Percentiles rank a stretch among this genome's conserved stretches.
Conservation (phyloP, 2,888 invertebrate species). For the Antheraea yamamai region DNA sequence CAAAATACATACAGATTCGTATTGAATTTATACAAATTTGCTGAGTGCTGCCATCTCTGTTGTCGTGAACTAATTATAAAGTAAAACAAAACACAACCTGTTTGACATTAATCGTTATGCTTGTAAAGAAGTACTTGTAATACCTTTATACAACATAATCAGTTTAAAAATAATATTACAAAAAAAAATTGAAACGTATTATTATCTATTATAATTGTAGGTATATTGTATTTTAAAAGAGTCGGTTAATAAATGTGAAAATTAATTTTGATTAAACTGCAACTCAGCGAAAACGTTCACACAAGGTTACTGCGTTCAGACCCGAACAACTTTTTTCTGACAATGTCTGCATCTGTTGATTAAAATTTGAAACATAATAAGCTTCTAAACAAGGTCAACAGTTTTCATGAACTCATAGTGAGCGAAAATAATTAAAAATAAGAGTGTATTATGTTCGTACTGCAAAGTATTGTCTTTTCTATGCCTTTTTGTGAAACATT, state of each 20-base stretch:
- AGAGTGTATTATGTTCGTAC: constrained; percentile 67
- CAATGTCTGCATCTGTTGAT: constrained; percentile 82
- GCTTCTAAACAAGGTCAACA: constrained; percentile 84
- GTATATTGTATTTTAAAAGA: neutral
- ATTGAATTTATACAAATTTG: constrained; percentile 64
- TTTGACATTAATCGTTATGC: constrained; percentile 47
- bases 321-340: constrained; percentile 74
- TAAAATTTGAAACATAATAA: constrained; percentile 82
- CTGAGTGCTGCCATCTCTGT: constrained; percentile 64
- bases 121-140: constrained; percentile 49
- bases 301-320: constrained; percentile 57
- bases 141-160: neutral
- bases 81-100: constrained; percentile 31
- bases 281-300: constrained; percentile 35
- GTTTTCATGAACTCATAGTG: constrained; percentile 78
- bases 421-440: constrained; percentile 76
- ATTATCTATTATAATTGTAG: constrained; percentile 17
- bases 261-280: neutral
- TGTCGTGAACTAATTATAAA: constrained; percentile 24
- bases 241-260: neutral
- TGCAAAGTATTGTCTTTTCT: constrained; percentile 58
- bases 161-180: neutral
- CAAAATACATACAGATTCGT: constrained; percentile 35
- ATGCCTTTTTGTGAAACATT: constrained; percentile 59
- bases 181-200: neutral